Percentiles rank a stretch among this genome's conserved stretches.
phyloP scores from a whole-genome alignment of 92 coral and sea anemone species.

The Paramuricea clavata region DNA sequence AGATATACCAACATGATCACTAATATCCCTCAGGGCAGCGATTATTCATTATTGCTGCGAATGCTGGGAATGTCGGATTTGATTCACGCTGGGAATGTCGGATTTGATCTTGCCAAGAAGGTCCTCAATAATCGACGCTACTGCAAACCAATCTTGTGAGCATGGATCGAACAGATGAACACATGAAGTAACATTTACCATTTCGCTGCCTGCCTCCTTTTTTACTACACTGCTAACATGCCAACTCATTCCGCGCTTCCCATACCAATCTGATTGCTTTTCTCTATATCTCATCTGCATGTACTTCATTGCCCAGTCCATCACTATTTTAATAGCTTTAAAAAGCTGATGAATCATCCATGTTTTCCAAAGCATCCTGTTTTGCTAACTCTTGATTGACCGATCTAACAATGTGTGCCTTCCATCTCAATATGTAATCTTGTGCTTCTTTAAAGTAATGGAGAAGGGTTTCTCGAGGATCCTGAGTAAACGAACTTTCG shows the following conservation, averaged over 20 bases:
- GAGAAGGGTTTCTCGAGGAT: neutral
- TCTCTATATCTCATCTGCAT: slow-evolving; percentile 3
- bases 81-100: neutral
- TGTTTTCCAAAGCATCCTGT: neutral
- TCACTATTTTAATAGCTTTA: too few relatives aligned
- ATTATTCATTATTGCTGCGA: neutral
- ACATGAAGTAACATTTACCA: neutral
- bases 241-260: neutral
- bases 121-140: slow-evolving; percentile 1
- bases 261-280: neutral
- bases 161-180: slow-evolving; percentile 15
- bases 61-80: too few relatives aligned
- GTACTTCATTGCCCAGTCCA: slow-evolving; percentile 22
- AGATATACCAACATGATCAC: neutral
- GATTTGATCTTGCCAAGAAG: neutral
- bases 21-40: neutral
- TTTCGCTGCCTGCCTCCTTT: too few relatives aligned
- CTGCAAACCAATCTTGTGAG: slow-evolving; percentile 11
- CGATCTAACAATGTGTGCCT: slow-evolving; percentile 7
- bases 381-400: slow-evolving; percentile 9
- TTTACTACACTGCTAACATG: slow-evolving; percentile 3
- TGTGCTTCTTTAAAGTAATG: neutral
- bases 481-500: neutral
- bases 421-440: neutral
- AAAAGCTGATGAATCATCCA: neutral